These are phyloP conservation scores for Polypedilum vanderplanki DNA, from an alignment of 1,140 invertebrate species.

Conservation along the genomic window DNA sequence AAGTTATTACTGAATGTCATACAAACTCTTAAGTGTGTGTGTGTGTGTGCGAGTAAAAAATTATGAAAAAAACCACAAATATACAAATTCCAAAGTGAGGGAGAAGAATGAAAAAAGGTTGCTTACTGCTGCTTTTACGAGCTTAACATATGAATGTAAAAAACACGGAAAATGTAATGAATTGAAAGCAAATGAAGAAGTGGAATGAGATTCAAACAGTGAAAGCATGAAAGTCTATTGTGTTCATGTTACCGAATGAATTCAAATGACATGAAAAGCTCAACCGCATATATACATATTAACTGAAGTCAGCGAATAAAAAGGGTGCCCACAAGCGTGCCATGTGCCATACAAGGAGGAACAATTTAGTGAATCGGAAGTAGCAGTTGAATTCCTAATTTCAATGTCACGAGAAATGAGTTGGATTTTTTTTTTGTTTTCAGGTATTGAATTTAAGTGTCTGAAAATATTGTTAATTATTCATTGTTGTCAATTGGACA, in stretches of 20 bases:
- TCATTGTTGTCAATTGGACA: too few species aligned
- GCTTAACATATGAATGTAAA: not conserved
- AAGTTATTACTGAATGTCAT: constrained; percentile 6
- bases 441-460: too few species aligned
- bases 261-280: constrained; percentile 15
- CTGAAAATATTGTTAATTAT: too few species aligned
- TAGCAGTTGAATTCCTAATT: constrained; percentile 18
- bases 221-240: constrained; percentile 15
- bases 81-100: too few species aligned
- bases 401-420: constrained; percentile 6
- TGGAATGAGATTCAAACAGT: not conserved
- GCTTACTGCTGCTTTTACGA: too few species aligned
- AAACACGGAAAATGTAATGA: not conserved
- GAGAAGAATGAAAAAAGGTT: too few species aligned
- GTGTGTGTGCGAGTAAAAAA: too few species aligned
- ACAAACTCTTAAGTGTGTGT: too few species aligned
- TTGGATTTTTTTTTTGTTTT: not conserved
- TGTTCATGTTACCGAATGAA: constrained; percentile 17
- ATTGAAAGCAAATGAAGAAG: not conserved
- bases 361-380: constrained; percentile 2
- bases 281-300: not conserved
- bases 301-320: not conserved
- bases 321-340: not conserved
- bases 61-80: too few species aligned
- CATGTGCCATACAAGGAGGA: not conserved